These are phyloP conservation scores for Noctilio leporinus DNA, from an alignment of 2,113 vertebrate genomes.

Conservation along the genomic window DNA sequence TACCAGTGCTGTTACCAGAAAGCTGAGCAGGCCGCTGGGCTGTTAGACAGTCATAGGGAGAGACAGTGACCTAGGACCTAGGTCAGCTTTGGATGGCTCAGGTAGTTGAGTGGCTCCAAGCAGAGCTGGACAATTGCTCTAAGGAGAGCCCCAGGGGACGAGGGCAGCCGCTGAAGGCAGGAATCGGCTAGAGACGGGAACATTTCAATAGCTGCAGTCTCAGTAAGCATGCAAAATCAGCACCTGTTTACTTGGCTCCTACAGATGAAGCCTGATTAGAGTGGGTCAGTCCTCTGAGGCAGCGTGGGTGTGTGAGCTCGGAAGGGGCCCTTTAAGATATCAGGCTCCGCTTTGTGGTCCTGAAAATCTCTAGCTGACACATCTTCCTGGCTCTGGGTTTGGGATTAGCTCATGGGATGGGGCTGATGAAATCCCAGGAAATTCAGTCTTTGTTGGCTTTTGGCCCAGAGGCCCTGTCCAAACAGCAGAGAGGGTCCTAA, in stretches of 20 bases:
- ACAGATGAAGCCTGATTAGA: neutral
- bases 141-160: neutral
- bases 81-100: neutral
- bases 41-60: neutral
- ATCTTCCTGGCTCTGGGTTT: conserved; percentile 65
- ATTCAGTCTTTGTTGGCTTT: conserved; percentile 58
- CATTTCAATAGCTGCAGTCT: neutral
- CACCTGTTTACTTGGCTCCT: conserved; percentile 54
- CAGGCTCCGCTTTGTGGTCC: conserved; percentile 54
- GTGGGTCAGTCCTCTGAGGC: neutral
- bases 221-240: conserved; percentile 36
- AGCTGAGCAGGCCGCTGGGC: neutral
- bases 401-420: conserved; percentile 73
- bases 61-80: neutral
- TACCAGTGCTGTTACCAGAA: neutral
- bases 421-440: conserved; percentile 77
- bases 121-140: neutral
- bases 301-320: neutral
- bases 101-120: neutral
- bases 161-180: neutral
- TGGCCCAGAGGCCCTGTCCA: conserved; percentile 65
- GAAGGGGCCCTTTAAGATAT: conserved; percentile 68
- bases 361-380: conserved; percentile 65
- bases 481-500: conserved; percentile 55
- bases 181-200: neutral